Base-by-base conservation (phyloP, 2,113 vertebrate species). In the Argyrosomus japonicus region DNA sequence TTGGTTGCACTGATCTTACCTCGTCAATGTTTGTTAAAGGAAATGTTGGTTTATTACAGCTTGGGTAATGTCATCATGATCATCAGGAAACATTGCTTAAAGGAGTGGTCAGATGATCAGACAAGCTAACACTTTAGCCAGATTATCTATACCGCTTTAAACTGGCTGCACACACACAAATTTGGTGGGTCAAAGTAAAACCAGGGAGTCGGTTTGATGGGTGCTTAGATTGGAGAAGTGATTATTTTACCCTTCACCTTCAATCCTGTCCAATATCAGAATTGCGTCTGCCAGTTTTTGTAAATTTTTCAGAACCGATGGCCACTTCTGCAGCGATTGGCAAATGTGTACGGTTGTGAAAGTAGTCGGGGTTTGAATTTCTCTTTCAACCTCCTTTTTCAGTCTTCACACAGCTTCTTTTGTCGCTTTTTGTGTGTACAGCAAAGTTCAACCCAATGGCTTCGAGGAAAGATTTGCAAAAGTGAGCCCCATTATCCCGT, bases 1-100 rank as follows among this genome's bases (percentile, higher is more conserved):
- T 91, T 86, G 84, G 78, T 21, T 54, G 69, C 21, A 21, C 18
- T 62, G 51, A 29, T 4, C 61, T 76, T n/a, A 29, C 58, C 23
- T 1, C 3, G 23, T 53, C 14, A 17, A 56, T 0, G 15, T 15
- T 15, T 63, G 43, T 75, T 43, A 61, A 57, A 23, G 21, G 32
- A 23, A 48, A 63, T 53, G 13, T 15, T 9, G 32, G 29, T 72
- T 7, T 50, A 50, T 40, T 56, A 21, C 23, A 9, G n/a, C 25
- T 15, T 50, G 54, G n/a, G 43, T 36, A 14, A 6, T 14, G 32
- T 43, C 36, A 40, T 40, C 36, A 40, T 57, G 8, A 32, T 21
- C 1, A 58, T 68, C 48, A 60, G 25, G 23, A 11, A 19, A 40
- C 1, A 13, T 64, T 1, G 21, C 60, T 27, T 5, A 19, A 12